Evolutionary conservation across 2,797 vertebrate genomes (phyloP), one percentile per base, ranked within the genome.

Genomic region (Hozukius guyotensis): DNA sequence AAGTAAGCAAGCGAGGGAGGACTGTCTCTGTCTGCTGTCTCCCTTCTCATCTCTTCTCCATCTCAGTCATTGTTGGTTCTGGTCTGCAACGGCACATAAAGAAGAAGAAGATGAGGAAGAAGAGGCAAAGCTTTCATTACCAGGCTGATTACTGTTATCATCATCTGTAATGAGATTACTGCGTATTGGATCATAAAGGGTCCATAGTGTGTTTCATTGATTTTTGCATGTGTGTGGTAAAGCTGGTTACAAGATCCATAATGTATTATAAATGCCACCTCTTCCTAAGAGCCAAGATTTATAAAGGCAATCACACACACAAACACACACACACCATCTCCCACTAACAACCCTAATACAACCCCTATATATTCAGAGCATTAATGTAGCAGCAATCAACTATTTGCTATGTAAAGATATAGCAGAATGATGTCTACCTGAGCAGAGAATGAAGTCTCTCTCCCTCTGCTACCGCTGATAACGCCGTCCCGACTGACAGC

Each of bases 191-290:
- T 71, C 61, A 34, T 59, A 65, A 76, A 69, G 32, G 25, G 9
- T 38, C 62, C 59, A 29, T 38, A 68, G n/a, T 56, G 68, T 56
- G 42, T 64, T 20, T 11, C 66, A 81, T 29, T 24, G 36, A 84
- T 77, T 32, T 87, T 68, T 77, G 53, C 24, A 27, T 22, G 70
- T 71, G 65, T 75, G 75, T 25, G 7, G 72, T 82, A 74, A 68
- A 67, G 77, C 77, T 88, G 82, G 87, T 80, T 89, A 87, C 57
- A 18, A 76, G 77, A 85, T 78, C 77, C 75, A 89, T 79, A 64
- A 69, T 68, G 70, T 67, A 85, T 81, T 64, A 82, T 42, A 53
- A 36, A 61, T 80, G 80, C 71, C 77, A 83, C 67, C 52, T 46
- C 63, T 2, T 71, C 72, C 64, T 80, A 73, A 63, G 80, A 75